Base-by-base conservation (phyloP, 1,140 invertebrate genomes). In the Listronotus bonariensis region DNA sequence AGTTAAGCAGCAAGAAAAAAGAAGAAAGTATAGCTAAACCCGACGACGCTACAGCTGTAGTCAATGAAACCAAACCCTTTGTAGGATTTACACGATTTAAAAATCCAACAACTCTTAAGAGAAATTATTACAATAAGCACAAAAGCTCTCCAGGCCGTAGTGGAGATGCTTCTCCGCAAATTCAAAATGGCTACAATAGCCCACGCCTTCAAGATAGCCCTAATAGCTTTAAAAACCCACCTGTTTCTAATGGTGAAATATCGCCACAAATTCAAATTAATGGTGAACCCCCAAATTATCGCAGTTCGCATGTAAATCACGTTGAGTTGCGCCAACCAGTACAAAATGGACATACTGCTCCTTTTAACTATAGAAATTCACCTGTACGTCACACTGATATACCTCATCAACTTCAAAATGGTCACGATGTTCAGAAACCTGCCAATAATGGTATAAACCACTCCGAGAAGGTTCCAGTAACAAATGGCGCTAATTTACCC, bases 1-100 rank as follows among this genome's bases (percentile, higher is more conserved):
- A n/a, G 76, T 74, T 10, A 75, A 76, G 65, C 70, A 76, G 60
- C 72, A 74, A 55, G 70, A 72, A 42, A 34, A n/a, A 51, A 10
- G 65, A 69, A 53, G 40, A 45, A 17, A 42, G 45, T 12, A 36
- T 20, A 34, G 26, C 31, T 1, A 38, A 56, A 36, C 26, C 43
- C 9, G 55, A 55, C 31, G 52, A 12, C 9, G 4, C 34, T n/a
- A 14, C 15, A 41, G 6, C 36, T 7, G 42, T 12, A 26, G 38
- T 38, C 18, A 69, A 62, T 46, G 64, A 43, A 58, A 66, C 31
- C 17, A 55, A 55, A 36, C 57, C 58, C 17, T 60, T 57, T 15
- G 34, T 32, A 48, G 52, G 38, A 41, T 41, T 45, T 2, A 45
- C 45, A n/a, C 51, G 45, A 31, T 40, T 54, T 38, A 42, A 1